These are phyloP conservation scores for Cydia strobilella DNA, from an alignment of 1,140 invertebrate genomes.

Conservation along the genomic window DNA sequence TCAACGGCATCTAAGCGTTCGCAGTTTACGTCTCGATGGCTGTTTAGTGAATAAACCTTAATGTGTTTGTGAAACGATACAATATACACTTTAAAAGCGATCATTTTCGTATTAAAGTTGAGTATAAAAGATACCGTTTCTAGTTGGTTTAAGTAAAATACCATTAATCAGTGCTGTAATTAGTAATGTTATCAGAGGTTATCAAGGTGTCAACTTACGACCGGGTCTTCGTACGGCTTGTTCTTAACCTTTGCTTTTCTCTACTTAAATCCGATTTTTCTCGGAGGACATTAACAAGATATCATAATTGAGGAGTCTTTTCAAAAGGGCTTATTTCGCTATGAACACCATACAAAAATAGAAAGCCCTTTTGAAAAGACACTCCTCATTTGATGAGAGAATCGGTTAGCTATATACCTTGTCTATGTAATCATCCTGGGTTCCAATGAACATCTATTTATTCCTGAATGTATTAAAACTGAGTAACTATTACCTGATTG, in stretches of 20 bases:
- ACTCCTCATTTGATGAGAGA: too few species aligned
- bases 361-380: too few species aligned
- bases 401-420: too few species aligned
- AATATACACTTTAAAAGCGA: background rate
- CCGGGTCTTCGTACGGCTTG: background rate
- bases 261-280: background rate
- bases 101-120: background rate
- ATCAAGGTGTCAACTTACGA: background rate
- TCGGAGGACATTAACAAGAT: background rate
- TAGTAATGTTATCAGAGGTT: background rate
- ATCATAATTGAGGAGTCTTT: too few species aligned
- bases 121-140: background rate
- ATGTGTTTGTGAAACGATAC: slow-evolving; percentile 4
- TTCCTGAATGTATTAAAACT: too few species aligned
- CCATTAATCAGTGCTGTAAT: background rate
- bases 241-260: background rate
- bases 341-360: too few species aligned
- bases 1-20: slow-evolving; percentile 1
- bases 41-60: background rate
- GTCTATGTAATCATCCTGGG: too few species aligned
- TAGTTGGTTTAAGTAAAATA: too few species aligned
- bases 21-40: background rate
- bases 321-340: too few species aligned
- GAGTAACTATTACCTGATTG: too few species aligned
- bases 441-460: too few species aligned